These are phyloP conservation scores for Telmatherina bonti DNA, from an alignment of 2,797 vertebrate genomes.

Conservation along the genomic window DNA sequence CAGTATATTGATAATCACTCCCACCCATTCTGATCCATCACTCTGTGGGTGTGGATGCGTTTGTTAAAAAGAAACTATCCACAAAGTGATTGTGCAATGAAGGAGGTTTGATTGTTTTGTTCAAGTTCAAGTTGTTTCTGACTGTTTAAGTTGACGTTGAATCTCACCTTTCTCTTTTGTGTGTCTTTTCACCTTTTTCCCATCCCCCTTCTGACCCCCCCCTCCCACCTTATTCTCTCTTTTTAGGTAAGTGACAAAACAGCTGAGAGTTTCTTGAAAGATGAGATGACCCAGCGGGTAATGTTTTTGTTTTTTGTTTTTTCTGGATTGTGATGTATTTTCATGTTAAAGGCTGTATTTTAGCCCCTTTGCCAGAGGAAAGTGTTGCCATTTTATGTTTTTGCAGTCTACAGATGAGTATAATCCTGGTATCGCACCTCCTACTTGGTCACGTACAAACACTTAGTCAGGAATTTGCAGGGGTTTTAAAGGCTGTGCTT, in stretches of 20 bases:
- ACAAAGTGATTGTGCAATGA: conserved; percentile 6
- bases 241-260: conserved; percentile 76
- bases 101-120: conserved; percentile 20
- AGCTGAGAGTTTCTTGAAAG: conserved; percentile 53
- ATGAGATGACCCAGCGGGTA: conserved; percentile 62
- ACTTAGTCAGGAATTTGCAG: neutral
- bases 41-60: conserved; percentile 28
- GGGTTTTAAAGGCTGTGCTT: neutral
- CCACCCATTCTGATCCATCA: conserved; percentile 29
- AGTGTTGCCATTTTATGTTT: neutral
- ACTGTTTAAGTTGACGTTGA: conserved; percentile 62
- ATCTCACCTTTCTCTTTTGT: conserved; percentile 42
- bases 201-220: conserved; percentile 11
- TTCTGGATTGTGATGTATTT: conserved; percentile 3
- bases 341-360: conserved; percentile 1
- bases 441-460: neutral
- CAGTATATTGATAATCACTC: conserved; percentile 60
- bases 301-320: conserved; percentile 12
- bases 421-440: neutral
- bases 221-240: conserved; percentile 38
- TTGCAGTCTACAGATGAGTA: too few relatives aligned
- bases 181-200: neutral
- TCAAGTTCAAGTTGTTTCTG: conserved; percentile 9
- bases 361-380: neutral
- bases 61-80: neutral